phyloP scores from a whole-genome alignment of 2,888 invertebrate genomes.

The Limnephilus lunatus region DNA sequence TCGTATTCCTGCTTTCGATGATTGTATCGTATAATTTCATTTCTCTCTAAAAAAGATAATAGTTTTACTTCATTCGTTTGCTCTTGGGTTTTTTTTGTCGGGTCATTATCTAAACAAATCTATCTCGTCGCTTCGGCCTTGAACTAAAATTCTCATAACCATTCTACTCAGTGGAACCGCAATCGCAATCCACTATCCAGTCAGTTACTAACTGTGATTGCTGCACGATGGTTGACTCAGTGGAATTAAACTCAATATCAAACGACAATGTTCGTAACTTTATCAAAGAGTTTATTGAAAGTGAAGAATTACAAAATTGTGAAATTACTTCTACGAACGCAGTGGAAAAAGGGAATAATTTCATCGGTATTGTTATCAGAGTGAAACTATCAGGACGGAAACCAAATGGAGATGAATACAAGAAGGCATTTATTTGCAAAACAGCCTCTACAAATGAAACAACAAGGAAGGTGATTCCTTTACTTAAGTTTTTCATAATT shows the following conservation, averaged over 20 bases:
- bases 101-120: background rate
- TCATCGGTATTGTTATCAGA: background rate
- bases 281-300: background rate
- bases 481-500: constrained; percentile 25
- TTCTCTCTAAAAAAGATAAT: background rate
- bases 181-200: too few species aligned
- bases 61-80: background rate
- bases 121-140: background rate
- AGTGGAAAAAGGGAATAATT: constrained; percentile 7
- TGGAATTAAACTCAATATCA: background rate
- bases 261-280: background rate
- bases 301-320: background rate
- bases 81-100: background rate
- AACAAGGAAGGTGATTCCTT: constrained; percentile 34
- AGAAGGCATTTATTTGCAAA: constrained; percentile 7
- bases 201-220: background rate
- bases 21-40: background rate
- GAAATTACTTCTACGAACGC: background rate
- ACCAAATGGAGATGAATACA: background rate
- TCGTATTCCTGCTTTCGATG: too few species aligned
- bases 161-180: background rate
- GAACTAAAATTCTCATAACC: background rate
- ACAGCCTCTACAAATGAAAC: background rate
- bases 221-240: background rate
- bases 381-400: background rate